These are phyloP conservation scores for Procambarus clarkii DNA, from an alignment of 1,140 invertebrate species.

Conservation along the genomic window DNA sequence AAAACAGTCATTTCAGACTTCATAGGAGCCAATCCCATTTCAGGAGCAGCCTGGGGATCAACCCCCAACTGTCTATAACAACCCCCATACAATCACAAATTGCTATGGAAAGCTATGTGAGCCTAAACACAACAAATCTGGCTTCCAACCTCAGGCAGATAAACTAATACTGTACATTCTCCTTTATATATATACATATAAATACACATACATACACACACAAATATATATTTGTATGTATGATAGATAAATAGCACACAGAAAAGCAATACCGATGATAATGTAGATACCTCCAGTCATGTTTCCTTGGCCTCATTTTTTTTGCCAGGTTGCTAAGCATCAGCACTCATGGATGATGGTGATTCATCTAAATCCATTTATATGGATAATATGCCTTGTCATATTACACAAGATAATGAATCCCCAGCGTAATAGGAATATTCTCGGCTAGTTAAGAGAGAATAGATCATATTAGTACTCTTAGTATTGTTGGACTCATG, in stretches of 20 bases:
- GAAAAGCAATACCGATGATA: conserved; percentile 9
- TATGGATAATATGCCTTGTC: conserved; percentile 3
- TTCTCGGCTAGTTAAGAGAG: not conserved
- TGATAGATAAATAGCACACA: not conserved
- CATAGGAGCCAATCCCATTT: too few species aligned
- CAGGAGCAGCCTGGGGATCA: too few species aligned
- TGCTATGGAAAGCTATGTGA: too few species aligned
- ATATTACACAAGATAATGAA: not conserved
- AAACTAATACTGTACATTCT: too few species aligned
- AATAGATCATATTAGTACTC: not conserved
- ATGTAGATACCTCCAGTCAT: not conserved
- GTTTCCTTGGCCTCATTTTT: not conserved
- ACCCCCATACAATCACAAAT: too few species aligned
- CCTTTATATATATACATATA: too few species aligned
- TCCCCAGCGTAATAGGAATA: not conserved
- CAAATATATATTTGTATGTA: too few species aligned
- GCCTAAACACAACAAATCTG: too few species aligned
- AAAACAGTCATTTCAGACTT: too few species aligned
- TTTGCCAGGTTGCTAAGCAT: not conserved
- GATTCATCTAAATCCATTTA: not conserved
- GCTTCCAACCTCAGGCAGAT: too few species aligned
- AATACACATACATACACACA: too few species aligned
- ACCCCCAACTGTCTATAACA: too few species aligned
- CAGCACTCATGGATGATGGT: not conserved
- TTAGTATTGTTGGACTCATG: conserved; percentile 18